Base-by-base conservation (phyloP, 2,888 invertebrate genomes). In the Spodoptera exigua region DNA sequence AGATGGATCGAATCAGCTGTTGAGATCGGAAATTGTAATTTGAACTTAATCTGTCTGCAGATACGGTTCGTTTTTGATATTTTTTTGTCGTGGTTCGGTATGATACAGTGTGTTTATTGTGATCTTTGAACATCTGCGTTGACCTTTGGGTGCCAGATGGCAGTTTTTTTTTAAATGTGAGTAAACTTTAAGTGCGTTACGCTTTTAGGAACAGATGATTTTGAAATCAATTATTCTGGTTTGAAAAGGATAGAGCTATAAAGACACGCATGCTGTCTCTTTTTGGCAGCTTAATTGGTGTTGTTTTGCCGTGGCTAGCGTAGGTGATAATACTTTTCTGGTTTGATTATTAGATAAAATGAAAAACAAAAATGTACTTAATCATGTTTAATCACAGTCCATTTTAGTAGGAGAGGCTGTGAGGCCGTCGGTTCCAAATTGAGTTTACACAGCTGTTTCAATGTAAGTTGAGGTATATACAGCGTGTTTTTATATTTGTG, bases 71-170 rank as follows among this genome's bases (percentile, higher is more conserved):
- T 37, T 72, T 70, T 62, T 47, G 32, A 61, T 39, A n/a, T n/a
- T 60, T 72, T 46, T 68, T 70, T 66, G 60, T 54, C 16, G 2
- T 12, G 13, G 40, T 46, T 58, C 46, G 59, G 61, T 64, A 52
- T 54, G 61, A 47, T 61, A 62, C 55, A 58, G 14, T 3, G 27
- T 57, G 34, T 51, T 39, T 51, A 53, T 56, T 57, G 44, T 70
- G 40, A 58, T 65, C 44, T 63, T 32, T 54, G 57, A 46, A 61
- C 78, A 76, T 76, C 78, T 76, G 76, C 57, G 40, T 10, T 78
- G 62, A 66, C 62, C 69, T 82, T 80, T 81, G 52, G 68, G 66
- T 71, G 68, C 70, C 72, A 74, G 70, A 63, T 78, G 72, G 58
- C 43, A 48, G 5, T 66, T 71, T 70, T 69, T 75, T 73, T 57